Evolutionary conservation across 2,797 vertebrate genomes (phyloP), one percentile per base, ranked within the genome.

Genomic region (Thamnophis elegans): DNA sequence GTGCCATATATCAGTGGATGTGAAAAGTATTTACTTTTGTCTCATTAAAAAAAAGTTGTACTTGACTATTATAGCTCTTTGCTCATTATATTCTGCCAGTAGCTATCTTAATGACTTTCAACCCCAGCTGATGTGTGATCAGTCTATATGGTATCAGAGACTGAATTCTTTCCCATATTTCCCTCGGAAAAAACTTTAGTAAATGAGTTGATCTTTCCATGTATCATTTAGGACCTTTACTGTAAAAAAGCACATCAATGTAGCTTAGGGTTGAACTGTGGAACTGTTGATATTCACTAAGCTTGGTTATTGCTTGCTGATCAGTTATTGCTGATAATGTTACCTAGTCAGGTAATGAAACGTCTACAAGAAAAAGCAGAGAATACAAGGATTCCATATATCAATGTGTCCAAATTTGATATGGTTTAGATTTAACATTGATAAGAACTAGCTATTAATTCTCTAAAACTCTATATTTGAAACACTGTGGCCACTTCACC

Each of bases 151-250:
- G 65, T 95, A 89, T 82, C 5, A 0, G 91, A 60, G 85, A 54
- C 25, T 94, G 91, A 85, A 51, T 94, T 93, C 91, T n/a, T 90
- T 93, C 95, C 95, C 93, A 92, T 93, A 56, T 95, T 95, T 91
- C 89, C 93, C 93, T 92, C 90, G 94, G 89, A 93, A 93, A 93
- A 93, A 93, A 86, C 92, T 86, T 56, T 92, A 95, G 95, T 94
- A 95, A 96, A 95, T 94, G 96, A 87, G 89, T 92, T 94, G 85
- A 95, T 96, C 89, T 62, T 85, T 97, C 95, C 97, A 95, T 97
- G 89, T 96, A 95, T 93, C 93, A 96, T 94, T 95, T 95, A 90
- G 93, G 60, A 92, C 95, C 92, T 95, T 94, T 96, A 94, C 93
- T 94, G 93, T 94, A 90, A 32, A 32, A 92, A 94, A 94, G 91